Evolutionary conservation across 2,797 vertebrate species (phyloP), one percentile per base, ranked within the genome.

Genomic region (Botia almorhae): DNA sequence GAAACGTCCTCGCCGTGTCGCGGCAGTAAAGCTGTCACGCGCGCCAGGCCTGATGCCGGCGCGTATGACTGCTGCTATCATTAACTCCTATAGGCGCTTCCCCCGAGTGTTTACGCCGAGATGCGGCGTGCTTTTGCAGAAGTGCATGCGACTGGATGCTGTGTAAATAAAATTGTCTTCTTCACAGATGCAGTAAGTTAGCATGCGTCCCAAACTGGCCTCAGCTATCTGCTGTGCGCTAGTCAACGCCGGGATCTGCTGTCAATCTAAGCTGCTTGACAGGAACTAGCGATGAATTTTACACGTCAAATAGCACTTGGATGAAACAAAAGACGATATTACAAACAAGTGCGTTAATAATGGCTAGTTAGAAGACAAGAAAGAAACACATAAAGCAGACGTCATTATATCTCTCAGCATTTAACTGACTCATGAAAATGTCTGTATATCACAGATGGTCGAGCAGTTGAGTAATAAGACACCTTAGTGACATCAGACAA

Each of bases 11-110:
- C 85, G 82, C 26, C 76, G 64, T 85, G 84, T 83, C 88, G 90
- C 85, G 85, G 85, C 90, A 91, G 88, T 89, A 92, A 91, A 91
- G 90, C 91, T 93, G 92, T 94, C 93, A 93, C 90, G 89, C 88
- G 91, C 88, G 92, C 91, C 91, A 89, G 91, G 90, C 88, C 72
- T 74, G 89, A 90, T 89, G 87, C 88, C 81, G 82, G 89, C 88
- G 88, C 89, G 90, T 90, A 88, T 81, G 88, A 89, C 85, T 88
- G 87, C 87, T 92, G 90, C 93, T 93, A 94, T 94, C 93, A 94
- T 94, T 93, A 94, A 91, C 92, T 88, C 87, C 91, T 82, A 92
- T 88, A 90, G 85, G 89, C 86, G 77, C 90, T 88, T 89, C 85
- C 89, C 90, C 91, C 21, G 48, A 73, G 69, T 80, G 77, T 80